Conservation (phyloP, 1,140 invertebrate genomes). For the Hesperophylax magnus region DNA sequence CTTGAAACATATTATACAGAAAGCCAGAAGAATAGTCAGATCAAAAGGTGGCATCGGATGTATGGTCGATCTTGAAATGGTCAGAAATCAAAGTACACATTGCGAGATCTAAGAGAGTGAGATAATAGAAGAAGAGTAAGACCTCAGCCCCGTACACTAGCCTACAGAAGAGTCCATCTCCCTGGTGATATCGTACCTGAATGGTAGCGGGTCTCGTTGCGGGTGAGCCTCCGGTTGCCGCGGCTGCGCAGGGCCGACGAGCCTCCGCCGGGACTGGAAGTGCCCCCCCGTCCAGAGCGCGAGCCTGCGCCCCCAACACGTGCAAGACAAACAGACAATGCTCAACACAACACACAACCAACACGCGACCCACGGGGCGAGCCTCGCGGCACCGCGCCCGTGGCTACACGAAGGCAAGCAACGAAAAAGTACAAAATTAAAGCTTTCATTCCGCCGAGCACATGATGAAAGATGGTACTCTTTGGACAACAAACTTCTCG, state of each 20-base stretch:
- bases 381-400: too few species aligned
- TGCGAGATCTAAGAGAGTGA: conserved; percentile 3
- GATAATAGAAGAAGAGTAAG: background rate
- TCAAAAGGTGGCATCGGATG: too few species aligned
- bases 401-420: too few species aligned
- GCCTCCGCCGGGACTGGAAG: conserved; percentile 58
- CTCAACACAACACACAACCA: conserved; percentile 35
- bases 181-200: conserved; percentile 81
- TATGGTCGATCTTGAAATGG: too few species aligned
- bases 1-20: too few species aligned
- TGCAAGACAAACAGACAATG: conserved; percentile 40
- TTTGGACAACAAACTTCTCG: too few species aligned
- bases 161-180: conserved; percentile 3
- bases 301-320: conserved; percentile 37
- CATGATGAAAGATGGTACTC: too few species aligned
- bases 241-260: conserved; percentile 77
- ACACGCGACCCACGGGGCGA: too few species aligned
- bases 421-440: too few species aligned
- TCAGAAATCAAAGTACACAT: background rate
- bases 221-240: conserved; percentile 89
- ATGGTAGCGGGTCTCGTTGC: conserved; percentile 96
- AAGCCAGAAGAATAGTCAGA: too few species aligned
- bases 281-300: background rate
- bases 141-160: background rate
- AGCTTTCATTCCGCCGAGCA: too few species aligned